Percentiles rank a stretch among this genome's conserved stretches.
Conservation (phyloP, 2,113 vertebrate genomes). For the Notothenia coriiceps region DNA sequence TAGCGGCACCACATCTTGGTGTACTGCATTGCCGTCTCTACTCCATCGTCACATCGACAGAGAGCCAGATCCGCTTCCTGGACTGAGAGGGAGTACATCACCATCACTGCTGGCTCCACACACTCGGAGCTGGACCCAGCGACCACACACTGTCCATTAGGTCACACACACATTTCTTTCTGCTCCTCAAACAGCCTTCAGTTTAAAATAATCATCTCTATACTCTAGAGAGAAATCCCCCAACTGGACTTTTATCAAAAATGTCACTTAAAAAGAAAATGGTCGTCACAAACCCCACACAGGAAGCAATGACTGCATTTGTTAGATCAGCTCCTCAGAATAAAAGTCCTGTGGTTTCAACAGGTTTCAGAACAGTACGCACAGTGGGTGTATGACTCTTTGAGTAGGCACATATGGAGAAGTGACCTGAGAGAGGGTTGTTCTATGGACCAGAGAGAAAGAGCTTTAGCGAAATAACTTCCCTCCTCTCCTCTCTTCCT, state of each 20-base stretch:
- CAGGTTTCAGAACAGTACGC: constrained; percentile 11
- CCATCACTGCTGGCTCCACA: constrained; percentile 63
- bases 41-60: constrained; percentile 87
- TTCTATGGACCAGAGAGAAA: constrained; percentile 23
- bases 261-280: neutral
- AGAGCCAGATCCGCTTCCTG: constrained; percentile 90
- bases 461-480: constrained; percentile 51
- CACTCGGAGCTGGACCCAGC: constrained; percentile 25
- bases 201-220: constrained; percentile 17
- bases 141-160: constrained; percentile 28
- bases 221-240: neutral
- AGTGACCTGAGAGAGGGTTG: constrained; percentile 16
- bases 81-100: constrained; percentile 84
- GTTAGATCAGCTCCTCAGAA: constrained; percentile 50
- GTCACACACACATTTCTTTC: constrained; percentile 8
- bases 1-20: constrained; percentile 95
- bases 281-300: constrained; percentile 52
- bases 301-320: constrained; percentile 55
- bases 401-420: constrained; percentile 11
- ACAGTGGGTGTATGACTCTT: neutral
- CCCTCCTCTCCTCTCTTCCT: constrained; percentile 62
- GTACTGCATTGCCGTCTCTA: constrained; percentile 90
- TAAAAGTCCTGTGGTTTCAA: constrained; percentile 38
- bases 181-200: constrained; percentile 13
- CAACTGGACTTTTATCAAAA: constrained; percentile 21